Evolutionary conservation across 2,888 invertebrate genomes (phyloP), one percentile per base, ranked within the genome.

Genomic region (Caenorhabditis sp.): DNA sequence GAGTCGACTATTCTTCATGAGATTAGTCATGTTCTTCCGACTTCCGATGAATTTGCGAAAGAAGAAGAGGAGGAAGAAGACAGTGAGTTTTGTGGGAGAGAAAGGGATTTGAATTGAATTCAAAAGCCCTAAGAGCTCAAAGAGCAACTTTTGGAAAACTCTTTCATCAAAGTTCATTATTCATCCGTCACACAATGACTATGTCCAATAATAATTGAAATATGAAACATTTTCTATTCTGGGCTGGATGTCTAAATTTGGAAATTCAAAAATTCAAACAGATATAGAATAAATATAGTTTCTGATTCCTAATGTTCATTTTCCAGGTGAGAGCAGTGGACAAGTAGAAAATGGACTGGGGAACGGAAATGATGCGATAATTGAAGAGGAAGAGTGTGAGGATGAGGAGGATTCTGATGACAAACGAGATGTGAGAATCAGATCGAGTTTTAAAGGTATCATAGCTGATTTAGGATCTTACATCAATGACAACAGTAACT

Each of bases 1-100:
- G 91, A 91, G 62, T 91, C 91, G 20, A 91, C 91, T 28, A 92
- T 91, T 68, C 87, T 91, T 65, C 91, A 92, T 82, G 91, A 91
- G 80, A 92, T 91, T 70, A 90, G 89, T 77, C 91, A 91, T 71
- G 91, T 92, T 26, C 83, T 92, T 51, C 91, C 91, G n/a, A 91
- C 91, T 15, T 89, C 89, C 18, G 91, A 91, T 80, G 91, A 91
- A 72, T 91, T 91, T 70, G 91, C 91, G 11, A 91, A 91, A 68
- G 91, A 91, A 51, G 89, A 89, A 55, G 90, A 90, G 47, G 90
- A 90, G 40, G 90, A 90, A 35, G 90, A 91, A 50, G 89, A 91
- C 61, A 82, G 82, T 82, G 65, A 68, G 82, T 69, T 67, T 70
- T 56, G 13, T n/a, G n/a, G n/a, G n/a, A 24, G 22, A 50, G 40